phyloP scores from a whole-genome alignment of 2,113 vertebrate genomes.

The Salvelinus alpinus region DNA sequence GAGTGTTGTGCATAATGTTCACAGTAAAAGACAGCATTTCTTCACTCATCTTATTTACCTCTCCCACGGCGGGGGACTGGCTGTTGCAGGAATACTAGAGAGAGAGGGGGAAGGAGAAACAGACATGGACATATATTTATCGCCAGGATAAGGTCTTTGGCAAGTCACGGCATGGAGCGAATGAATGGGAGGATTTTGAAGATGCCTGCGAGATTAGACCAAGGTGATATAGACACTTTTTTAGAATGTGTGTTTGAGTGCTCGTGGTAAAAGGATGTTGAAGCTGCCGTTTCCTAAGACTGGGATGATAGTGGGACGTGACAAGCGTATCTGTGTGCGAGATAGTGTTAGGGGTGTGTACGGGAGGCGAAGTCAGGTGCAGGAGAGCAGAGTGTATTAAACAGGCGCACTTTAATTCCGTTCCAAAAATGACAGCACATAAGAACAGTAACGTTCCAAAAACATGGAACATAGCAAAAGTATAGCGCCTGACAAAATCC shows the following conservation, averaged over 20 bases:
- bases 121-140: slow-evolving; percentile 77
- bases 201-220: slow-evolving; percentile 34
- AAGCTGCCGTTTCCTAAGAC: slow-evolving; percentile 37
- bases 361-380: too few relatives aligned
- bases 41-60: slow-evolving; percentile 96
- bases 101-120: slow-evolving; percentile 58
- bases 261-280: slow-evolving; percentile 44
- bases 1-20: slow-evolving; percentile 75
- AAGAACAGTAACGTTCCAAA: too few relatives aligned
- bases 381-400: too few relatives aligned
- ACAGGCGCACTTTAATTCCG: too few relatives aligned
- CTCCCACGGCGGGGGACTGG: slow-evolving; percentile 79
- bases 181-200: slow-evolving; percentile 36
- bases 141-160: slow-evolving; percentile 74
- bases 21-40: slow-evolving; percentile 94
- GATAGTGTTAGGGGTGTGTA: neutral
- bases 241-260: slow-evolving; percentile 22
- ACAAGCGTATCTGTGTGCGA: slow-evolving; percentile 55
- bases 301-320: neutral
- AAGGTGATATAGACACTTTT: slow-evolving; percentile 54
- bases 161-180: slow-evolving; percentile 74
- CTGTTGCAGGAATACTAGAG: slow-evolving; percentile 87
- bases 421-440: too few relatives aligned
- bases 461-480: too few relatives aligned
- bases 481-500: too few relatives aligned